A percentile compares a stretch with the other conserved stretches of the same genome.
These are phyloP conservation scores for Cabera pusaria DNA, from an alignment of 2,888 invertebrate species.

Conservation along the genomic window DNA sequence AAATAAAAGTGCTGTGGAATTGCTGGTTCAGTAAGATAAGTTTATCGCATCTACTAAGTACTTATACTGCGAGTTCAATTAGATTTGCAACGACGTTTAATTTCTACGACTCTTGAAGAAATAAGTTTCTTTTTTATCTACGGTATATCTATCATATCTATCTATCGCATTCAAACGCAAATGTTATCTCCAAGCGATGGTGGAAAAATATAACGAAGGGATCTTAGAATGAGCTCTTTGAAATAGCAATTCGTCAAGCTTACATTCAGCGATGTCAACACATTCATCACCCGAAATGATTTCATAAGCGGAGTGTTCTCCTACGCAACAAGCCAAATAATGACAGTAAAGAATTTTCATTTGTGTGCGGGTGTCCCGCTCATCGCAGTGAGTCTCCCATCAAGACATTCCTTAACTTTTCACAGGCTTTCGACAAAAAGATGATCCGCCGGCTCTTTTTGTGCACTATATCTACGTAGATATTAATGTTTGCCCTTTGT, in stretches of 20 bases:
- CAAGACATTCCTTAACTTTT: conserved; percentile 73
- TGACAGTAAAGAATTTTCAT: conserved; percentile 74
- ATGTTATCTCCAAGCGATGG: too few species aligned
- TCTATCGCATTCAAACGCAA: too few species aligned
- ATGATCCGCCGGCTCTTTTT: conserved; percentile 43
- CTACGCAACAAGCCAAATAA: conserved; percentile 64
- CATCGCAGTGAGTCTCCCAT: conserved; percentile 54
- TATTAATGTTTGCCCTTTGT: conserved; percentile 35
- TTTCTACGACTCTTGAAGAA: too few species aligned
- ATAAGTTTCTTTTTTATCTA: too few species aligned
- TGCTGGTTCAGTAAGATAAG: conserved; percentile 39
- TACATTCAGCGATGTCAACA: conserved; percentile 6
- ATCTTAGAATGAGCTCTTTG: too few species aligned
- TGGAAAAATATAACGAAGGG: too few species aligned
- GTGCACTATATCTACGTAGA: conserved; percentile 36
- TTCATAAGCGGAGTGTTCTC: conserved; percentile 37
- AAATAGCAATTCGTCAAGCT: conserved; percentile 8
- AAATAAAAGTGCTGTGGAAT: conserved; percentile 47
- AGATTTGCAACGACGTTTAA: too few species aligned
- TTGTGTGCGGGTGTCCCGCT: conserved; percentile 60
- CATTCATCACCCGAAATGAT: conserved; percentile 26
- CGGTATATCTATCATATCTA: too few species aligned
- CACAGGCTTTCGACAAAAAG: conserved; percentile 59
- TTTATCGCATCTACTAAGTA: conserved; percentile 26
- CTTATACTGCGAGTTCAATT: too few species aligned